phyloP scores from a whole-genome alignment of 1,140 invertebrate species.

The Psix sp. region DNA sequence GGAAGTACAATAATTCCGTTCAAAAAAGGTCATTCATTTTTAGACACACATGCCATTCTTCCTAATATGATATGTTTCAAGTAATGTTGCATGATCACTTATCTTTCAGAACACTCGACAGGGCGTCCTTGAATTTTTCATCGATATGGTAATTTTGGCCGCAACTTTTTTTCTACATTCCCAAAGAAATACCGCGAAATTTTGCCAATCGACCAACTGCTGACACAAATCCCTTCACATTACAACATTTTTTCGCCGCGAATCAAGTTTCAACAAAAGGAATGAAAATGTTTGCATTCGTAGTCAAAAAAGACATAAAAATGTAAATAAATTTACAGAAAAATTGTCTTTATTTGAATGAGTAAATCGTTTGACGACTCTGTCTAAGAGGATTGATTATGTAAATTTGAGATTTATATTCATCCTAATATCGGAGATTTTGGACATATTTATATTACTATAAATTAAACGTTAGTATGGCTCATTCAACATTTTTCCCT shows the following conservation, averaged over 20 bases:
- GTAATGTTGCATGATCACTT: constrained; percentile 4
- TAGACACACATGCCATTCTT: constrained; percentile 10
- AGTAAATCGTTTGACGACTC: constrained; percentile 22
- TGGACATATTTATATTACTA: constrained; percentile 18
- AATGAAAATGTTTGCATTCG: not conserved
- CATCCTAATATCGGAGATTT: constrained; percentile 1
- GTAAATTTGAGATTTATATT: constrained; percentile 26
- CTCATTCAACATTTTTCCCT: constrained; percentile 5
- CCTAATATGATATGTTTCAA: constrained; percentile 8
- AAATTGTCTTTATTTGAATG: constrained; percentile 2
- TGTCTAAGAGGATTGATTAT: constrained; percentile 20
- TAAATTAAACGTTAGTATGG: constrained; percentile 22
- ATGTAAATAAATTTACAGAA: no score
- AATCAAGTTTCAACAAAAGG: not conserved
- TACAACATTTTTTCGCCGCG: no score
- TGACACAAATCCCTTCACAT: constrained; percentile 12
- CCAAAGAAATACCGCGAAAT: constrained; percentile 31
- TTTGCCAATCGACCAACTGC: constrained; percentile 24
- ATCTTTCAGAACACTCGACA: constrained; percentile 14
- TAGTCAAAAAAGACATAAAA: no score
- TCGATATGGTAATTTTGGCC: constrained; percentile 35
- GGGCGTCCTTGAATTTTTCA: constrained; percentile 24
- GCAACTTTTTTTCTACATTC: constrained; percentile 32
- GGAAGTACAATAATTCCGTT: not conserved
- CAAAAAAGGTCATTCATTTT: not conserved